These are phyloP conservation scores for Lamellibrachia columna DNA, from an alignment of 2,888 invertebrate genomes.

Conservation along the genomic window DNA sequence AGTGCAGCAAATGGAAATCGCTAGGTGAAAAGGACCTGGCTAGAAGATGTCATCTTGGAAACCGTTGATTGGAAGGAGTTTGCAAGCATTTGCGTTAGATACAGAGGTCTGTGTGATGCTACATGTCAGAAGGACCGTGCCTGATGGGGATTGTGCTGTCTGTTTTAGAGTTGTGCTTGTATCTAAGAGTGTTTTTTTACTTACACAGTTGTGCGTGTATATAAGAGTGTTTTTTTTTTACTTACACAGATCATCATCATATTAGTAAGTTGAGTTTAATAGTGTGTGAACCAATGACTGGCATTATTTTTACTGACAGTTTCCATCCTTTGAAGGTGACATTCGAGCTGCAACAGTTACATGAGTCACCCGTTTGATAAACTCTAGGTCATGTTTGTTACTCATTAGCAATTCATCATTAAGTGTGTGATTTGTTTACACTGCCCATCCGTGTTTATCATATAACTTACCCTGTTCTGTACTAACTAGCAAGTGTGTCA, in stretches of 20 bases:
- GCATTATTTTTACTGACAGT: neutral
- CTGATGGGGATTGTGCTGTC: too few species aligned
- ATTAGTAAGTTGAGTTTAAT: neutral
- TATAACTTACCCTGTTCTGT: neutral
- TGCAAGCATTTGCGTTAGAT: too few species aligned
- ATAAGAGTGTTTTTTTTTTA: too few species aligned
- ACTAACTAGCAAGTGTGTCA: neutral
- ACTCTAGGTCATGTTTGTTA: neutral
- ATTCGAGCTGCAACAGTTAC: neutral
- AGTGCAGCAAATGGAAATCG: neutral
- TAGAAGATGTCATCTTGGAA: too few species aligned
- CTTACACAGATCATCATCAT: neutral
- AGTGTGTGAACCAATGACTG: neutral
- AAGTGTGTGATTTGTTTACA: neutral
- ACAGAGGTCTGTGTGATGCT: too few species aligned
- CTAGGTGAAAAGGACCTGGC: too few species aligned
- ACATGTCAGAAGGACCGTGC: too few species aligned
- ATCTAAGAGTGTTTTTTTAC: too few species aligned
- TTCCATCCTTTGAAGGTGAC: neutral
- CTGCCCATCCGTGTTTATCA: neutral
- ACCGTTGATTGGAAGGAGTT: too few species aligned
- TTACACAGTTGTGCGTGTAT: too few species aligned
- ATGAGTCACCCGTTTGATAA: neutral
- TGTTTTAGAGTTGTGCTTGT: too few species aligned
- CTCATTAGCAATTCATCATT: conserved; percentile 16